These are phyloP conservation scores for Platypus cylindrus DNA, from an alignment of 2,888 invertebrate species.

Conservation along the genomic window DNA sequence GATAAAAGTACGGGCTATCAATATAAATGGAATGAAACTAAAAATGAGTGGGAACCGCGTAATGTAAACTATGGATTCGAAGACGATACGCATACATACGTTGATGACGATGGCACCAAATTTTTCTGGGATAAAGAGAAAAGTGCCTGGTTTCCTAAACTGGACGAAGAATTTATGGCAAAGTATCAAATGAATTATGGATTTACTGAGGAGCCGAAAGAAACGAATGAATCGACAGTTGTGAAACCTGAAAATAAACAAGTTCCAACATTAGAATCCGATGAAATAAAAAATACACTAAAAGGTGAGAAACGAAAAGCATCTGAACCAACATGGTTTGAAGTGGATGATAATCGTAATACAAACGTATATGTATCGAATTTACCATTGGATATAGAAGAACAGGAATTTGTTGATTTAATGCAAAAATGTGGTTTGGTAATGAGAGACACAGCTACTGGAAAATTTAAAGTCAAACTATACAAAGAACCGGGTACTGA, in stretches of 20 bases:
- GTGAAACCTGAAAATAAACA: slow-evolving; percentile 8
- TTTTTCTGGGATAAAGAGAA: slow-evolving; percentile 86
- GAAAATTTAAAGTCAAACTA: slow-evolving; percentile 42
- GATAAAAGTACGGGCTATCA: slow-evolving; percentile 56
- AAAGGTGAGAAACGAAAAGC: slow-evolving; percentile 39
- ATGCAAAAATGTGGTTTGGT: slow-evolving; percentile 96
- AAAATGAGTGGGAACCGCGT: slow-evolving; percentile 44
- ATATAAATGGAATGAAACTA: slow-evolving; percentile 51
- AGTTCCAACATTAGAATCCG: slow-evolving; percentile 6
- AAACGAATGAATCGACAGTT: slow-evolving; percentile 1
- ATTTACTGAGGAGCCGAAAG: slow-evolving; percentile 50
- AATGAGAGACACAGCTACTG: slow-evolving; percentile 43
- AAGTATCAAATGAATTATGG: slow-evolving; percentile 93
- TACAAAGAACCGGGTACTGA: slow-evolving; percentile 72
- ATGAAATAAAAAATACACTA: slow-evolving; percentile 22
- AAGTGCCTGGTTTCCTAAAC: slow-evolving; percentile 92
- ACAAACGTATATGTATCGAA: slow-evolving; percentile 95
- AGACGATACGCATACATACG: slow-evolving; percentile 66
- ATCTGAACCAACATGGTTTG: slow-evolving; percentile 68
- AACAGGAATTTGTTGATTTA: slow-evolving; percentile 61
- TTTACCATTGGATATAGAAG: slow-evolving; percentile 75
- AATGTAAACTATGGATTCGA: slow-evolving; percentile 51
- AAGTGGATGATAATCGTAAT: slow-evolving; percentile 74
- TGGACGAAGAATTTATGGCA: slow-evolving; percentile 94
- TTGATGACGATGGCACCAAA: slow-evolving; percentile 75